phyloP scores from a whole-genome alignment of 2,113 vertebrate species.

The Trochalopteron elliotii region DNA sequence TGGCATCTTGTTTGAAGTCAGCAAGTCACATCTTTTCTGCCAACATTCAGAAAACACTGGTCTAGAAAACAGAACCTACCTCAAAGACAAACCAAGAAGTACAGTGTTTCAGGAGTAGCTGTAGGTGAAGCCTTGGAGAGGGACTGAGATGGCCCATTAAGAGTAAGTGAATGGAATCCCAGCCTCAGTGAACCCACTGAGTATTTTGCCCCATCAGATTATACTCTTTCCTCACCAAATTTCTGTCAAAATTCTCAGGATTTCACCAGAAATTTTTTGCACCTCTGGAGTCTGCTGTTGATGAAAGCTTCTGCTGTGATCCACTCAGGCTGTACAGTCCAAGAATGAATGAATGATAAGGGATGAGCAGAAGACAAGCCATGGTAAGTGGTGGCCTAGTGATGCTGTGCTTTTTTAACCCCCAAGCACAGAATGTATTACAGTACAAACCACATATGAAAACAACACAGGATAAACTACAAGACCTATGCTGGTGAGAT shows the following conservation, averaged over 20 bases:
- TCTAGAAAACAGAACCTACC: neutral
- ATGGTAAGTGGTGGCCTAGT: neutral
- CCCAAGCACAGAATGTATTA: neutral
- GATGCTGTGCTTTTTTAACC: neutral
- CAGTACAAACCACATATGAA: neutral
- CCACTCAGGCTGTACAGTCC: neutral
- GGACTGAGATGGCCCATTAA: neutral
- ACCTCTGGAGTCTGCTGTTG: neutral
- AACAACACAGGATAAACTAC: neutral
- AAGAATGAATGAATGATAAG: neutral
- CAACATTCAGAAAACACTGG: neutral
- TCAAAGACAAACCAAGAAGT: neutral
- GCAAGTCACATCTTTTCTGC: neutral
- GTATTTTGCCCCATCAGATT: neutral
- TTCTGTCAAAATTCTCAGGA: neutral
- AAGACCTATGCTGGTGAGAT: neutral
- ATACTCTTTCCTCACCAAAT: neutral
- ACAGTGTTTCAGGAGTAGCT: neutral
- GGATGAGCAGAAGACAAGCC: neutral
- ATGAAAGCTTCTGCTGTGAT: neutral
- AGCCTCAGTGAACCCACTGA: neutral
- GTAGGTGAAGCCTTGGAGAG: neutral
- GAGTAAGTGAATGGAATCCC: neutral
- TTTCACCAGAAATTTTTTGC: neutral
- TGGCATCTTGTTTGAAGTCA: slow-evolving; percentile 15